Percentiles rank a stretch among this genome's conserved stretches.
Evolutionary conservation across 2,113 vertebrate genomes (phyloP).

Genomic region (Regulus satrapa): DNA sequence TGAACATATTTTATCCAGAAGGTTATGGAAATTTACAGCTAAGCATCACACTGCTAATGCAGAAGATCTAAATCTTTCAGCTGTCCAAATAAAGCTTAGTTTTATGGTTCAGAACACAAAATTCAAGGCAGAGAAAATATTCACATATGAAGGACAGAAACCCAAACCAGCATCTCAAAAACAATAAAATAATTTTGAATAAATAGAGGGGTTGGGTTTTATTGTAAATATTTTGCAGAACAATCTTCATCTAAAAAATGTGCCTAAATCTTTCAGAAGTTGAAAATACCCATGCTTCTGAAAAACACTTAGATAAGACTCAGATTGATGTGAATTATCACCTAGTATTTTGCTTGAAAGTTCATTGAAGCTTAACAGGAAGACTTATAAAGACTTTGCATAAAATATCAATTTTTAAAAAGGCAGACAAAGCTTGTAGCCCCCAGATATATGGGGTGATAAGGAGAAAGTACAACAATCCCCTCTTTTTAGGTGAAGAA

Average conservation of each 20-base stretch:
- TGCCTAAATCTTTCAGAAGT: background rate
- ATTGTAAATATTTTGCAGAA: background rate
- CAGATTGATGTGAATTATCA: background rate
- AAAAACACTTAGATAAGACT: background rate
- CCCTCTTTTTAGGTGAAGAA: background rate
- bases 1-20: background rate
- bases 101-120: background rate
- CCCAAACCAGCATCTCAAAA: background rate
- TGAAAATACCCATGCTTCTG: background rate
- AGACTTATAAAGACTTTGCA: background rate
- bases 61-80: background rate
- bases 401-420: background rate
- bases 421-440: background rate
- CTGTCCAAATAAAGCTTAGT: background rate
- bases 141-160: background rate
- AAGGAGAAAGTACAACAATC: background rate
- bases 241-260: background rate
- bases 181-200: background rate
- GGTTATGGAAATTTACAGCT: background rate
- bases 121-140: background rate
- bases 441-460: fast-evolving
- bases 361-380: background rate
- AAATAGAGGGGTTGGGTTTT: background rate
- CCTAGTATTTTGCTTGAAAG: background rate
- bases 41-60: background rate